phyloP scores from a whole-genome alignment of 2,888 invertebrate species.

The Gordius sp. region DNA sequence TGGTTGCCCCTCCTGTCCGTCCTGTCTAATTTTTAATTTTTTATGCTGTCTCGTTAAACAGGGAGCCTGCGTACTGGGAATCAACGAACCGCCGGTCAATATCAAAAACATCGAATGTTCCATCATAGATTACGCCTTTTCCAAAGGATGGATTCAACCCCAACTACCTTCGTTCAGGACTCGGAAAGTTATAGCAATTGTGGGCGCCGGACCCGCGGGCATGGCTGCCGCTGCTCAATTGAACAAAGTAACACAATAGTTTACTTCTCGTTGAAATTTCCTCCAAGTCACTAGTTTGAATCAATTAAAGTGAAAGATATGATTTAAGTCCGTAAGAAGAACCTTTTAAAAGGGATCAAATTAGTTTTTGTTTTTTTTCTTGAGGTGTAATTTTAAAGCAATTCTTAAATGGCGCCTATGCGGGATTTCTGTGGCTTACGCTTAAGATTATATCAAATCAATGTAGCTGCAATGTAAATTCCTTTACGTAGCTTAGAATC shows the following conservation, averaged over 20 bases:
- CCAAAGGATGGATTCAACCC: slow-evolving; percentile 70
- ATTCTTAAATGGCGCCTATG: too few relatives aligned
- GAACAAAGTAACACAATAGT: slow-evolving; percentile 39
- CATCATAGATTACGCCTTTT: slow-evolving; percentile 90
- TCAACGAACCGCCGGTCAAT: slow-evolving; percentile 80
- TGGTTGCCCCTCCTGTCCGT: too few relatives aligned
- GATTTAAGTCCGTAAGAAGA: neutral
- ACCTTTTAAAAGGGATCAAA: slow-evolving; percentile 13
- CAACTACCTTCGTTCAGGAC: slow-evolving; percentile 47
- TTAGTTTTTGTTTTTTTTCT: slow-evolving; percentile 11
- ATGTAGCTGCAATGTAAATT: too few relatives aligned
- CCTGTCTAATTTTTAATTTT: too few relatives aligned
- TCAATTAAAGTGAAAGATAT: neutral
- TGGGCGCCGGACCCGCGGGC: slow-evolving; percentile 70
- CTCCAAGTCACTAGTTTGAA: too few relatives aligned
- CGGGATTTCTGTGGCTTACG: too few relatives aligned
- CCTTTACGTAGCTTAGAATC: too few relatives aligned
- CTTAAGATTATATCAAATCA: too few relatives aligned
- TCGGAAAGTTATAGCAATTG: slow-evolving; percentile 55
- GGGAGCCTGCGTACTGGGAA: slow-evolving; percentile 79
- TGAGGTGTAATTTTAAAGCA: too few relatives aligned
- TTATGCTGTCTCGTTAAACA: too few relatives aligned
- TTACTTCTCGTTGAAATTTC: too few relatives aligned
- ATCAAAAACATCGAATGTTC: slow-evolving; percentile 97
- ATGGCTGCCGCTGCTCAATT: slow-evolving; percentile 82